These are phyloP conservation scores for Passer montanus DNA, from an alignment of 2,113 vertebrate species.

Conservation along the genomic window DNA sequence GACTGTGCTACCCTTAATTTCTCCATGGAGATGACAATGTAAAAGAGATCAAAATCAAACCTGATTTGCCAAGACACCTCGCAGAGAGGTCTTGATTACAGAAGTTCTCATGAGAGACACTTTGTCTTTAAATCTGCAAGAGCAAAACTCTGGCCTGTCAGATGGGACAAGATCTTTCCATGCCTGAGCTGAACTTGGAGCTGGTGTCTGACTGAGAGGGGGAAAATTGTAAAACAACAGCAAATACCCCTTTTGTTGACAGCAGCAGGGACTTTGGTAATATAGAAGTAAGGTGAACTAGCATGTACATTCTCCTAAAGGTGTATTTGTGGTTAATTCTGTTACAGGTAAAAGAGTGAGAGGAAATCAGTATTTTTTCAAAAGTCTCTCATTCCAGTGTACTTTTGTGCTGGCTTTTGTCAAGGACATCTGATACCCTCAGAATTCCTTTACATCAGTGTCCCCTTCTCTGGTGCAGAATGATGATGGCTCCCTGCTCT, in stretches of 20 bases:
- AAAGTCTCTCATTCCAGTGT: not conserved
- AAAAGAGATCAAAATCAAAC: not conserved
- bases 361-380: not conserved
- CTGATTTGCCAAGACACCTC: not conserved
- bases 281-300: not conserved
- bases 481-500: not conserved
- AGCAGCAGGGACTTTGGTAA: not conserved
- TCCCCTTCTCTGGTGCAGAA: not conserved
- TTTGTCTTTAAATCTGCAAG: not conserved
- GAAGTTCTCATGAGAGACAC: not conserved
- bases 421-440: not conserved
- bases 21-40: not conserved
- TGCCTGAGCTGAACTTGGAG: not conserved
- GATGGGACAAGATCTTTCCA: not conserved
- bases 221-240: not conserved
- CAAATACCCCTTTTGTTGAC: not conserved
- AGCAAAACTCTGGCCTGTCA: not conserved
- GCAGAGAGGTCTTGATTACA: not conserved
- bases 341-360: not conserved
- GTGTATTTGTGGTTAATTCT: not conserved
- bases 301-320: not conserved
- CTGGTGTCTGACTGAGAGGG: not conserved
- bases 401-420: not conserved
- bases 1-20: not conserved
- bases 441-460: not conserved